phyloP scores from a whole-genome alignment of 37 sponge, comb jelly and placozoan species.

The Oopsacas minuta region DNA sequence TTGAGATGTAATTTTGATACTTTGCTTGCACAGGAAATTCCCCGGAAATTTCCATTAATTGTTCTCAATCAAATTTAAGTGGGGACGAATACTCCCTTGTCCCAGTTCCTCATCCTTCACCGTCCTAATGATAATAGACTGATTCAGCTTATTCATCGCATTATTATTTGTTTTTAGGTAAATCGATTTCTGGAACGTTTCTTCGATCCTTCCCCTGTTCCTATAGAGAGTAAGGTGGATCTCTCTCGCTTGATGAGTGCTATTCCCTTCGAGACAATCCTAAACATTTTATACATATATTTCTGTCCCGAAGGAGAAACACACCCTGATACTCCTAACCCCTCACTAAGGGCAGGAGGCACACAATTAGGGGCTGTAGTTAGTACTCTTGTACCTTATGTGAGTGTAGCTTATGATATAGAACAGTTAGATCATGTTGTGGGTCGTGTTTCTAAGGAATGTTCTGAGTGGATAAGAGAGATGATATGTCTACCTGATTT shows the following conservation, averaged over 20 bases:
- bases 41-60: no score
- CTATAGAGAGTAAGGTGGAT: background rate
- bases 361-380: constrained; percentile 15
- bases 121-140: no score
- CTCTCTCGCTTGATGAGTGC: constrained; percentile 3
- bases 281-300: background rate
- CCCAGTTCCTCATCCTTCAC: no score
- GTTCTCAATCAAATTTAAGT: no score
- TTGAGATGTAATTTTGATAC: no score
- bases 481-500: background rate
- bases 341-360: background rate
- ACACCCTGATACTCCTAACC: background rate
- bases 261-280: constrained; percentile 4
- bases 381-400: background rate
- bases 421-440: background rate
- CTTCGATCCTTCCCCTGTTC: background rate
- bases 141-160: no score
- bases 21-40: no score
- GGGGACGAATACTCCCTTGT: no score
- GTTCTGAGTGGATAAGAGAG: background rate
- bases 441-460: background rate
- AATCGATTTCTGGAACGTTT: background rate
- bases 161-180: no score
- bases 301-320: constrained; percentile 12
- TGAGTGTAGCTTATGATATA: background rate